Conservation (phyloP, 2,888 invertebrate genomes). For the Eupithecia subfuscata region DNA sequence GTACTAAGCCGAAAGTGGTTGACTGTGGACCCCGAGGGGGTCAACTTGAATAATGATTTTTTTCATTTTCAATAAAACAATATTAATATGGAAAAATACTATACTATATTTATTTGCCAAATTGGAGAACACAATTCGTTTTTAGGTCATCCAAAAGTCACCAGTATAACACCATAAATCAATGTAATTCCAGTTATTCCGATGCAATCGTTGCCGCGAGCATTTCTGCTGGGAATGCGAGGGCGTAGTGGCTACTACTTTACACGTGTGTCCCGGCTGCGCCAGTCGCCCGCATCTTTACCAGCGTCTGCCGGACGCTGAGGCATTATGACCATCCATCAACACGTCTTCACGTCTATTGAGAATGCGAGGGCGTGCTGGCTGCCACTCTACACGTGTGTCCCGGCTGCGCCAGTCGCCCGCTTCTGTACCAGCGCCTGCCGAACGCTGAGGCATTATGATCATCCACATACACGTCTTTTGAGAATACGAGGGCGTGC, state of each 20-base stretch:
- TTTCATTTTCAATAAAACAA: too few relatives aligned
- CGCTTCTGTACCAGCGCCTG: constrained; percentile 71
- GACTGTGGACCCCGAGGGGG: too few relatives aligned
- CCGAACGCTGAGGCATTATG: constrained; percentile 57
- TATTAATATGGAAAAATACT: too few relatives aligned
- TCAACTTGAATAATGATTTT: too few relatives aligned
- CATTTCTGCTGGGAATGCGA: constrained; percentile 98
- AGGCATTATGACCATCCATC: constrained; percentile 49
- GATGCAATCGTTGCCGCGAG: constrained; percentile 91
- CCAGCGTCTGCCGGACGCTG: constrained; percentile 72
- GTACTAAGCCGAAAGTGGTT: too few relatives aligned
- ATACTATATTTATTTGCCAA: not conserved
- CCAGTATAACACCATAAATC: not conserved
- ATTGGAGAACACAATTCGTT: not conserved
- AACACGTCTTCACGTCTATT: not conserved
- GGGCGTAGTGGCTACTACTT: constrained; percentile 94
- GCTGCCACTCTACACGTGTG: constrained; percentile 80
- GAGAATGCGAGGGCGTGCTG: constrained; percentile 88
- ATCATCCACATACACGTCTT: constrained; percentile 8
- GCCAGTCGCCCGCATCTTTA: constrained; percentile 86
- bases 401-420: constrained; percentile 8
- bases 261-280: constrained; percentile 99
- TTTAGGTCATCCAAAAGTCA: not conserved
- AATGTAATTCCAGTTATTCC: constrained; percentile 85
- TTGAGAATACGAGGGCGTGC: constrained; percentile 48